phyloP scores from a whole-genome alignment of 2,113 vertebrate genomes.

The Neomonachus schauinslandi region DNA sequence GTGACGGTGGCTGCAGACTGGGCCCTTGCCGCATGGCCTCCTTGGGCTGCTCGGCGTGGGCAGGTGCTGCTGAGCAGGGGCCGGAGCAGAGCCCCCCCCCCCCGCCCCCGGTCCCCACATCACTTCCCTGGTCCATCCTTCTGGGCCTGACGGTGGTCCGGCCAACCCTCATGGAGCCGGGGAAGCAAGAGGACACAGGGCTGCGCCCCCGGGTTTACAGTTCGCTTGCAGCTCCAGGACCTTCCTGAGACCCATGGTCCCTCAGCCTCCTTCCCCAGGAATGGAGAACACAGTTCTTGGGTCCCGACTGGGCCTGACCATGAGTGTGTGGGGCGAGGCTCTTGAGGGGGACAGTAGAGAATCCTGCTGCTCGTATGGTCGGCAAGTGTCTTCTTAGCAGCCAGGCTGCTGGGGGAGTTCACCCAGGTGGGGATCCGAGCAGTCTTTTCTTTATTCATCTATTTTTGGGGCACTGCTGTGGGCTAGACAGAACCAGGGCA shows the following conservation, averaged over 20 bases:
- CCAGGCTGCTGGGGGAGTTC: not conserved
- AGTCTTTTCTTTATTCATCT: not conserved
- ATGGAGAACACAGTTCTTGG: not conserved
- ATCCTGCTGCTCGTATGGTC: not conserved
- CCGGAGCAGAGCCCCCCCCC: constrained; percentile 43
- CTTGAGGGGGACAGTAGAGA: not conserved
- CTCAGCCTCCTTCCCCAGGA: not conserved
- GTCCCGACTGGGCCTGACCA: not conserved
- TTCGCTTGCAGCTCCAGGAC: not conserved
- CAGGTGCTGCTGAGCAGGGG: not conserved
- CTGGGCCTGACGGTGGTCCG: constrained; percentile 54
- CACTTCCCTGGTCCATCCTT: not conserved
- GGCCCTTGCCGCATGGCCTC: constrained; percentile 37
- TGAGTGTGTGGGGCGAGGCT: not conserved
- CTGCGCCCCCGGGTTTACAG: not conserved
- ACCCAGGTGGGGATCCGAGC: fast-evolving
- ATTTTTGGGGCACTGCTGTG: fast-evolving
- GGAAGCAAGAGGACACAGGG: not conserved
- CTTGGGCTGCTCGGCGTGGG: not conserved
- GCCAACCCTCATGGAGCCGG: not conserved
- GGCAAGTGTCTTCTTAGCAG: not conserved
- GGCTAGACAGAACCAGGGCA: not conserved
- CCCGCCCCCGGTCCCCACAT: not conserved
- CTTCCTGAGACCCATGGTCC: not conserved
- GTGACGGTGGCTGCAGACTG: not conserved